Evolutionary conservation across 2,113 vertebrate genomes (phyloP), one percentile per base, ranked within the genome.

Genomic region (Cyprinodon tularosa): DNA sequence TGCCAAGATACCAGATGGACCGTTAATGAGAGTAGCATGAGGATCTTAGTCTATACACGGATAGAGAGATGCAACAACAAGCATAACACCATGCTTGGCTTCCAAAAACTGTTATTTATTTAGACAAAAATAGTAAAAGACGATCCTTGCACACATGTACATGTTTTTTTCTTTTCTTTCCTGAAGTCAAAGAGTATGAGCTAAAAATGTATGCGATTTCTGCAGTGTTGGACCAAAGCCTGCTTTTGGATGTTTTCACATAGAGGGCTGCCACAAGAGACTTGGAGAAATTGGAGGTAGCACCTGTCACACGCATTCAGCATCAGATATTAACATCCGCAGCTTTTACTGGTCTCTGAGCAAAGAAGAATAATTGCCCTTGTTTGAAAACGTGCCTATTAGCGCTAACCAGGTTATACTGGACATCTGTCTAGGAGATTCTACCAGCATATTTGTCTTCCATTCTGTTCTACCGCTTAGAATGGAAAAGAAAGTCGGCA

Each of bases 1-100:
- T 93, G 94, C 92, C 90, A 93, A 91, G 59, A 84, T 89, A 90
- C 93, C 94, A 94, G 93, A 94, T 94, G 94, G 94, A 92, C 91
- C 91, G 89, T 93, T 94, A 95, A 94, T 94, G 91, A 89, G 87
- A 92, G 91, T 91, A 91, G 91, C 87, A 84, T 90, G 90, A 80
- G 91, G 91, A 93, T 93, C 88, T 92, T 92, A 89, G 92, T 93
- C 93, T 91, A 85, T 88, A 93, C 90, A 92, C 87, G 86, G 91
- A 93, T 87, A 79, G 77, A 84, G 84, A 89, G 88, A 93, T 80
- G 84, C 84, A 86, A 90, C 86, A 85, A 88, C 90, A 84, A 86
- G 81, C 81, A 86, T 76, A 90, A 88, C 84, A 87, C 87, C 88
- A 85, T 72, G 71, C 82, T 89, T 92, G 89, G 90, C 88, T 85